Percentiles rank a stretch among this genome's conserved stretches.
Conservation (phyloP, 1,140 invertebrate species). For the Archivesica marissinica region DNA sequence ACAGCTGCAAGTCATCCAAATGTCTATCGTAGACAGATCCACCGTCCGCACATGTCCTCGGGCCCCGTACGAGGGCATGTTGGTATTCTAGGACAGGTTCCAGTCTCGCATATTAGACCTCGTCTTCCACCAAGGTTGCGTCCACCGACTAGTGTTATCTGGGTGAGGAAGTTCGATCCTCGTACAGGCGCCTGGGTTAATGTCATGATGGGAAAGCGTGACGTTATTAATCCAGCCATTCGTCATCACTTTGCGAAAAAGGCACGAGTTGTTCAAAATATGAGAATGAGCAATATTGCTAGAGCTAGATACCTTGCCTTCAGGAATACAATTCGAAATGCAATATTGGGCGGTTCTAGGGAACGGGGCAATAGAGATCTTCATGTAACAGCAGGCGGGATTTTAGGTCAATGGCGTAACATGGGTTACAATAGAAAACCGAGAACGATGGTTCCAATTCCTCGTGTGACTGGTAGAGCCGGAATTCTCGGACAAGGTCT, state of each 20-base stretch:
- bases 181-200: neutral
- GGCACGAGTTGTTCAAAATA: neutral
- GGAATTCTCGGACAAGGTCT: neutral
- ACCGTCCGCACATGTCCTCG: no score
- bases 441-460: neutral
- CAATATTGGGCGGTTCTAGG: neutral
- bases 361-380: neutral
- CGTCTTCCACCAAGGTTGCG: neutral
- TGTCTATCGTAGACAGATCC: no score
- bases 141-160: neutral
- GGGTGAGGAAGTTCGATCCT: conserved; percentile 7
- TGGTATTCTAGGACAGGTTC: neutral
- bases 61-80: neutral
- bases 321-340: neutral
- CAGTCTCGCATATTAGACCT: neutral
- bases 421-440: neutral
- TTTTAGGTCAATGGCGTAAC: neutral
- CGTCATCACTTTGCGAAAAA: conserved; percentile 13
- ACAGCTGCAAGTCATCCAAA: no score
- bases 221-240: neutral
- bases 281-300: neutral
- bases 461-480: neutral
- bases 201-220: neutral
- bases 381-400: neutral
- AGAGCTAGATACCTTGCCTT: neutral